Evolutionary conservation across 2,113 vertebrate species (phyloP), one percentile per base, ranked within the genome.

Genomic region (Urocynchramus pylzowi): DNA sequence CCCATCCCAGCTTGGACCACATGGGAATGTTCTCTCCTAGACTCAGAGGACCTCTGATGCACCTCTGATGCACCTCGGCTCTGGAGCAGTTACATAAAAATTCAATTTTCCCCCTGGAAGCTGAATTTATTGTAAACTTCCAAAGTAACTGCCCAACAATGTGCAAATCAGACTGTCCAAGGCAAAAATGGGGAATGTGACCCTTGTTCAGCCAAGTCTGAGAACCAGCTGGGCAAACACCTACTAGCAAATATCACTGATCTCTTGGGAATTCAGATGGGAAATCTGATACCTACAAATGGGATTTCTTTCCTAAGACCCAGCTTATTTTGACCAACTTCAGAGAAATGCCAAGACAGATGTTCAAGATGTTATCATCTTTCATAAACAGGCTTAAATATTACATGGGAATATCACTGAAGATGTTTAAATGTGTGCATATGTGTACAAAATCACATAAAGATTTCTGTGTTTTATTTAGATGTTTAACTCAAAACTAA

Each of bases 61-160:
- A 6, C 6, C 9, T 53, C 41, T 18, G 17, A 37, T 7, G 3
- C 20, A 17, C 6, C 2, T 0, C 8, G 4, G 7, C 11, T 26
- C 42, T 54, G 31, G 9, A 35, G 10, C 44, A 53, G 14, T 2
- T 8, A 24, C 44, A 39, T 18, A 44, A 65, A 80, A 60, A 12
- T 9, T 11, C 20, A 8, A 1, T 35, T 17, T 61, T 71, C 12
- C 20, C 16, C 28, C 50, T 21, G 7, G 41, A 53, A 67, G 2
- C 3, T 22, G 37, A 71, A 33, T 41, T 49, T 67, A 16, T 21
- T 30, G 3, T 1, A 7, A 0, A 0, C 68, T 79, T 78, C 47
- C 44, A 57, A 75, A 92, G 18, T 3, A 33, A 11, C 24, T n/a
- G 28, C 16, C 44, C 5, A 9, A n/a, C 30, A 60, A 41, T 6